Evolutionary conservation across 1,140 invertebrate species (phyloP).

Genomic region (Acromyrmex charruanus): DNA sequence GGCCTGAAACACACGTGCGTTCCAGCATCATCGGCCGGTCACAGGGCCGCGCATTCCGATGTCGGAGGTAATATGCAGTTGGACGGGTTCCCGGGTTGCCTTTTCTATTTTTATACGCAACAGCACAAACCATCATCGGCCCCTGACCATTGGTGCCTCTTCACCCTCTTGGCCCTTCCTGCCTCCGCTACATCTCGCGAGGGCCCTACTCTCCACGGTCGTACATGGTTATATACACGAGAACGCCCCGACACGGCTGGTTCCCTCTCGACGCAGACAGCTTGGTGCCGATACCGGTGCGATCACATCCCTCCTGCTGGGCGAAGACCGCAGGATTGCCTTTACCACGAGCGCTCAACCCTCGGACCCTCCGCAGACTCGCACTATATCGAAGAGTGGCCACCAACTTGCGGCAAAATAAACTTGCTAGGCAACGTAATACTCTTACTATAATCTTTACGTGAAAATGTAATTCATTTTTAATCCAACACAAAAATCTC

Average conservation of each 20-base stretch:
- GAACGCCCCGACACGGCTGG: slow-evolving; percentile 66
- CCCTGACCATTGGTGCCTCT: slow-evolving; percentile 21
- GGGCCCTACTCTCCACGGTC: slow-evolving; percentile 52
- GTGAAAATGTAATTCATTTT: not conserved
- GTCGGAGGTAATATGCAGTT: slow-evolving; percentile 83
- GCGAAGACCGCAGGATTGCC: slow-evolving; percentile 68
- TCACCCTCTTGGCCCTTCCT: not conserved
- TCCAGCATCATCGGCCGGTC: slow-evolving; percentile 65
- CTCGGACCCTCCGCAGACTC: slow-evolving; percentile 58
- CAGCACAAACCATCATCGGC: slow-evolving; percentile 64
- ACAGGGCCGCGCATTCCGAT: slow-evolving; percentile 79
- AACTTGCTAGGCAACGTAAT: slow-evolving; percentile 17
- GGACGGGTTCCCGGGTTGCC: slow-evolving; percentile 81
- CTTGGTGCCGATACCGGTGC: slow-evolving; percentile 84
- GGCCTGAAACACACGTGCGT: slow-evolving; percentile 74
- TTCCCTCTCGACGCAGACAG: slow-evolving; percentile 81
- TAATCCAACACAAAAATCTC: not conserved
- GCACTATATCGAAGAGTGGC: slow-evolving; percentile 26
- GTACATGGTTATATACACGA: slow-evolving; percentile 63
- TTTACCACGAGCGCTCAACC: slow-evolving; percentile 70
- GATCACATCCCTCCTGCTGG: slow-evolving; percentile 79
- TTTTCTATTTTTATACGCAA: slow-evolving; percentile 82
- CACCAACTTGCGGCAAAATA: slow-evolving; percentile 46
- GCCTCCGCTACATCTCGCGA: not conserved
- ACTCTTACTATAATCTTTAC: slow-evolving; percentile 1